A percentile compares a stretch with the other conserved stretches of the same genome.
These are phyloP conservation scores for Standfussiana lucernea DNA, from an alignment of 2,888 invertebrate species.

Conservation along the genomic window DNA sequence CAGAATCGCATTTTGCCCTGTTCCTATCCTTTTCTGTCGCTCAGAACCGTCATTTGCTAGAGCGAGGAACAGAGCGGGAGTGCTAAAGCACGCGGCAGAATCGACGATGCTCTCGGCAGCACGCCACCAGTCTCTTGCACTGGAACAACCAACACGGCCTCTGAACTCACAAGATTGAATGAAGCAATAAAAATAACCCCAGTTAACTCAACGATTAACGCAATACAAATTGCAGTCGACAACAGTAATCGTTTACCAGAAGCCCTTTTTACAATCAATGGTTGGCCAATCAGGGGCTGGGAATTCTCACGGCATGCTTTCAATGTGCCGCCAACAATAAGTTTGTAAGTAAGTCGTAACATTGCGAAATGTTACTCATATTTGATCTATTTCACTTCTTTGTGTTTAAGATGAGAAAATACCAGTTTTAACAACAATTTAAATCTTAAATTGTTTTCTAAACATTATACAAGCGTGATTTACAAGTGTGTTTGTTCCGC, in stretches of 20 bases:
- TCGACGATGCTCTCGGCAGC: not conserved
- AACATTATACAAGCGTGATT: constrained; percentile 30
- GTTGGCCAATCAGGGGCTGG: constrained; percentile 61
- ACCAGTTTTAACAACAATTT: constrained; percentile 27
- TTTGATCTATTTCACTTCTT: constrained; percentile 63
- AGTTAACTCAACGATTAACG: constrained; percentile 49
- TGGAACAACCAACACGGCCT: not conserved
- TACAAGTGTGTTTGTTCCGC: constrained; percentile 17
- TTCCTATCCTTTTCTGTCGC: not conserved
- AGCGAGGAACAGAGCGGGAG: not conserved
- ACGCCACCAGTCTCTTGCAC: not conserved
- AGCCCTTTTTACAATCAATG: constrained; percentile 64
- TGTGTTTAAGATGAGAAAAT: constrained; percentile 58
- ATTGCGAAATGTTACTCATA: constrained; percentile 59
- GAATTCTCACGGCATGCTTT: constrained; percentile 67
- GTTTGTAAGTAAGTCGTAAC: constrained; percentile 37
- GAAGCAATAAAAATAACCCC: constrained; percentile 37
- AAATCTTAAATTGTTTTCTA: constrained; percentile 24
- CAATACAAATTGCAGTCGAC: constrained; percentile 54
- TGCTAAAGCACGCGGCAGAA: not conserved
- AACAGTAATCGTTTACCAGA: constrained; percentile 50
- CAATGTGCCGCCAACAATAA: constrained; percentile 60
- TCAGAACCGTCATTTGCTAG: not conserved
- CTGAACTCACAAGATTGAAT: constrained; percentile 32
- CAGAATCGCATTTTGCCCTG: not conserved